Evolutionary conservation across 92 coral and sea anemone species (phyloP).

Genomic region (Virgularia gustaviana): DNA sequence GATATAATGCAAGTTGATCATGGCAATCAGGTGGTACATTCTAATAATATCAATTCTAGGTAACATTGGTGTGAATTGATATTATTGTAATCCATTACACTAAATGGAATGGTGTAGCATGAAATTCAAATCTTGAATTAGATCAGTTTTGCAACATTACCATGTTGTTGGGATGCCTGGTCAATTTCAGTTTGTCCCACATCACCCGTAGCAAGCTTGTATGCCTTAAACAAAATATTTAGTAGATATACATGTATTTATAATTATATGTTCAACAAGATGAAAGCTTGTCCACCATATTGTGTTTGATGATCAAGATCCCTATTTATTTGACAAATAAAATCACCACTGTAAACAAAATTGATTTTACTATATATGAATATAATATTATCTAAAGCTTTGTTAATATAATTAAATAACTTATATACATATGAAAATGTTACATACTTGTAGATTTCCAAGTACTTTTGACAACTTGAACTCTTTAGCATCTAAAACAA

Average conservation of each 20-base stretch:
- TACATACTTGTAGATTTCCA: constrained; percentile 80
- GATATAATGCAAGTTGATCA: no score
- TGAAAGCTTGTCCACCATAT: not conserved
- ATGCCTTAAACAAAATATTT: constrained; percentile 54
- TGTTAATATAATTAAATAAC: no score
- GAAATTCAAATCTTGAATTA: no score
- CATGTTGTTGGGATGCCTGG: constrained; percentile 64
- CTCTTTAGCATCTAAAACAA: constrained; percentile 75
- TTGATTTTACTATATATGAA: no score
- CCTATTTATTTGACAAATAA: no score
- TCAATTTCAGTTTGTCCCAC: constrained; percentile 68
- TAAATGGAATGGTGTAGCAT: no score
- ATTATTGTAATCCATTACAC: no score
- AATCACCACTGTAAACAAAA: no score
- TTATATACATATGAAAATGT: not conserved
- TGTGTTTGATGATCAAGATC: not conserved
- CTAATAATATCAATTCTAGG: not conserved
- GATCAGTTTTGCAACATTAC: constrained; percentile 40
- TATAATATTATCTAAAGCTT: not conserved
- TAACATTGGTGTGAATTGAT: not conserved
- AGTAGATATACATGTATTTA: not conserved
- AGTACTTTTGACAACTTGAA: constrained; percentile 87
- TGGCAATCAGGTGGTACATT: no score
- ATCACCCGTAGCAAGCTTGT: constrained; percentile 91
- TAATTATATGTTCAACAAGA: not conserved